These are phyloP conservation scores for Marronus borbonicus DNA, from an alignment of 2,888 invertebrate genomes.

Conservation along the genomic window DNA sequence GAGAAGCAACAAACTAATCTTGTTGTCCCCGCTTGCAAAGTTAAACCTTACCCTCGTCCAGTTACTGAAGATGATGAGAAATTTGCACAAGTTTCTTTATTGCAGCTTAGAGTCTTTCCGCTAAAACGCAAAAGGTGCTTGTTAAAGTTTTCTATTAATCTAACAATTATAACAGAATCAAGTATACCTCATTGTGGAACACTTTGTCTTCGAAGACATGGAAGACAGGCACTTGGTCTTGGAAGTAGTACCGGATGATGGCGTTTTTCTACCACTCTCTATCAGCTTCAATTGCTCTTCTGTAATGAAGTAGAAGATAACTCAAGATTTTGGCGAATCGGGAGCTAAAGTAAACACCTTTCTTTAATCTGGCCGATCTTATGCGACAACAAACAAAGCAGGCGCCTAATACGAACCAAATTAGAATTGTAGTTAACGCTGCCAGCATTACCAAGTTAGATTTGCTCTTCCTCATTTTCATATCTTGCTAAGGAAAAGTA, in stretches of 20 bases:
- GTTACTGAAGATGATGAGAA: conserved; percentile 22
- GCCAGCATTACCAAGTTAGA: conserved; percentile 59
- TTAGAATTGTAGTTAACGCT: conserved; percentile 64
- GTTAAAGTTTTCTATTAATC: neutral
- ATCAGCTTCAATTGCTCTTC: conserved; percentile 46
- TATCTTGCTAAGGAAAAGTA: conserved; percentile 32
- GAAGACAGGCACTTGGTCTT: conserved; percentile 48
- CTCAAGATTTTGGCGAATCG: too few relatives aligned
- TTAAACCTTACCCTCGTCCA: neutral
- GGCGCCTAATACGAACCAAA: conserved; percentile 68
- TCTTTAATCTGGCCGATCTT: conserved; percentile 51
- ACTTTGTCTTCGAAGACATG: conserved; percentile 49
- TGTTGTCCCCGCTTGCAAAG: too few relatives aligned
- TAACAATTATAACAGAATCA: neutral
- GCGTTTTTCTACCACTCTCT: conserved; percentile 35
- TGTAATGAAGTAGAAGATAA: neutral
- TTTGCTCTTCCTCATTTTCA: conserved; percentile 49
- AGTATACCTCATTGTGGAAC: conserved; percentile 45
- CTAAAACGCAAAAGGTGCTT: conserved; percentile 17
- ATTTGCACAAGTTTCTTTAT: conserved; percentile 44
- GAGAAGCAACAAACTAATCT: too few relatives aligned
- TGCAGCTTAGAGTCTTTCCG: conserved; percentile 44
- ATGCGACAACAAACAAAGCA: conserved; percentile 65
- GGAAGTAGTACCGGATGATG: conserved; percentile 34
- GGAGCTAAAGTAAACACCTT: conserved; percentile 5